A percentile compares a stretch with the other conserved stretches of the same genome.
Evolutionary conservation across 2,888 invertebrate species (phyloP).

Genomic region (Liodrosophila aerea): DNA sequence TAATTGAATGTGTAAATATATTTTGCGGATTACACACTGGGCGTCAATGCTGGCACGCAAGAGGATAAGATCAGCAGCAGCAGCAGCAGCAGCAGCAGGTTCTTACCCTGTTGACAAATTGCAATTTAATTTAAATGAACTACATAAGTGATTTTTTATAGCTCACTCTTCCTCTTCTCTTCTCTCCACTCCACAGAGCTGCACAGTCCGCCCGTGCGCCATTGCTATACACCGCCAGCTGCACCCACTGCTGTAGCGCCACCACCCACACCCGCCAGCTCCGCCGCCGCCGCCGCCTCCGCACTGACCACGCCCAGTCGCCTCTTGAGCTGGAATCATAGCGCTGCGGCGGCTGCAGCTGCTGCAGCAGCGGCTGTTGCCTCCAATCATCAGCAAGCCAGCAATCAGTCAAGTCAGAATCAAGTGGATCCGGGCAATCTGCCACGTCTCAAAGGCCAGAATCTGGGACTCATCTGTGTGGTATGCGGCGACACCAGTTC

Average conservation of each 20-base stretch:
- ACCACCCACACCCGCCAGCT: slow-evolving; percentile 17
- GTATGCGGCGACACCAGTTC: slow-evolving; percentile 98
- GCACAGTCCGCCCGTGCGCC: slow-evolving; percentile 73
- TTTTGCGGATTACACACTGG: slow-evolving; percentile 71
- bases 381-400: slow-evolving; percentile 56
- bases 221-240: slow-evolving; percentile 78
- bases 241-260: no score
- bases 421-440: slow-evolving; percentile 47
- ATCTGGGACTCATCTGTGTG: slow-evolving; percentile 93
- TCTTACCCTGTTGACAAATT: slow-evolving; percentile 63
- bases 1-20: slow-evolving; percentile 82
- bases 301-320: slow-evolving; percentile 62
- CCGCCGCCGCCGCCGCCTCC: slow-evolving; percentile 17
- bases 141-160: slow-evolving; percentile 68
- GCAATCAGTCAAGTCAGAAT: slow-evolving; percentile 48
- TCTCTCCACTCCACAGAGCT: slow-evolving; percentile 72
- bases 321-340: slow-evolving; percentile 80
- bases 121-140: slow-evolving; percentile 79
- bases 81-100: slow-evolving; percentile 32
- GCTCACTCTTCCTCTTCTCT: slow-evolving; percentile 17
- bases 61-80: slow-evolving; percentile 62
- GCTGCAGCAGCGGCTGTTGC: slow-evolving; percentile 67
- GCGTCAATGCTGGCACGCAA: slow-evolving; percentile 66
- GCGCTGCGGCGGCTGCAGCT: slow-evolving; percentile 73
- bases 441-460: slow-evolving; percentile 83